Base-by-base conservation (phyloP, 2,797 vertebrate species). In the Adrianichthys oophorus region DNA sequence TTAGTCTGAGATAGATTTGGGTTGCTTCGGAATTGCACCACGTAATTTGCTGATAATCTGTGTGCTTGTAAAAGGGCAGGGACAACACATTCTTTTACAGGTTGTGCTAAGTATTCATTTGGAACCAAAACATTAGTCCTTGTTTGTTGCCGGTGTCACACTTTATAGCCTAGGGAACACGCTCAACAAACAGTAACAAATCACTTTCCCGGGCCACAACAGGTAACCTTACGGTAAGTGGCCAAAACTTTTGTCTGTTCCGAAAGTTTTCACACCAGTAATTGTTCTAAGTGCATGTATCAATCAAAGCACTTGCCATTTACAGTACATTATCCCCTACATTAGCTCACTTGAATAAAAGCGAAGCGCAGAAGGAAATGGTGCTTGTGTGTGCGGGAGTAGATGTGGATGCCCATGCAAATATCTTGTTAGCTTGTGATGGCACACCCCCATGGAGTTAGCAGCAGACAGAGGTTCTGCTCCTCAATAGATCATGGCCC, bases 221-320 rank as follows among this genome's bases (percentile, higher is more conserved):
- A 59, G 70, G 67, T 79, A 78, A 85, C 66, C 80, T 69, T 19
- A 17, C 45, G 17, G 53, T 77, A 80, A 86, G 79, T 72, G 51
- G 67, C 48, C 19, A 68, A 75, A 89, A 88, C 84, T 87, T 90
- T 86, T 84, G 79, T 80, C 83, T 86, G 78, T 81, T 70, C 41
- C 62, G 64, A 80, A 90, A 88, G 80, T 89, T 91, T 91, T 85
- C 80, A 80, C 84, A 79, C 82, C 75, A 72, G 86, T 91, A 90
- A 92, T 90, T 91, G 83, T 84, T 85, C 74, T 89, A 88, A 90
- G 89, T 91, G 88, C 84, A 83, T 69, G 83, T 88, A 92, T 93
- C 90, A 90, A 91, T 92, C 90, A 90, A 65, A 75, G 74, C 68
- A 40, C 46, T 81, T 87, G 90, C 84, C 87, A 87, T 91, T 92